Base-by-base conservation (phyloP, 2,113 vertebrate genomes). In the Lepisosteus osseus region DNA sequence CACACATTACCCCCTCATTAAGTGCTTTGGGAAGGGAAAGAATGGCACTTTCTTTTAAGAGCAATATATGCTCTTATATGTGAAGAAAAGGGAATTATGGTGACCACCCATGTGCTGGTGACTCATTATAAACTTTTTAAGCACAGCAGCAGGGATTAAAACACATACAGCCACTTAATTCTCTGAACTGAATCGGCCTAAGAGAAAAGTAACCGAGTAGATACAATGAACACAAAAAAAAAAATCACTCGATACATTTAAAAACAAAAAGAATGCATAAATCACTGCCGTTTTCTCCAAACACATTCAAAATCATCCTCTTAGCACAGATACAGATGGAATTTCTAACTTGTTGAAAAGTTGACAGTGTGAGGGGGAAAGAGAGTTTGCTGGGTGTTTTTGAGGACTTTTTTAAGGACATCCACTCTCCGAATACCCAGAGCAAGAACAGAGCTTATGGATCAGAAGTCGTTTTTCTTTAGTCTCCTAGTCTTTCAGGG, bases 1-100 rank as follows among this genome's bases (percentile, higher is more conserved):
- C 89, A 90, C 84, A 83, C 86, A 92, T 90, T 92, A 90, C 86
- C 85, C 86, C 86, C 63, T 88, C 90, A 88, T 90, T 87, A 90
- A 90, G 88, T 86, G 87, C 81, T 89, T 89, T 88, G 79, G 73
- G 59, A 85, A 86, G 78, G 82, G 84, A 86, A 85, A 89, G 85
- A 91, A 89, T 89, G 87, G 85, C 84, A 87, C 89, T 90, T 89
- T 72, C 72, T 73, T 73, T 81, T 78, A 83, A 78, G 79, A 79
- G 80, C 75, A 56, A 77, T 86, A 85, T 88, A 78, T 84, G 88
- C 87, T 87, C 84, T 13, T n/a, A 87, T 87, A 85, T 84, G 79
- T 59, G 78, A 67, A 61, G 69, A 69, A 56, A 12, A 56, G 57
- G 80, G 76, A 68, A 17, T 73, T 73, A 77, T 77, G 77, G 82